Evolutionary conservation across 2,888 invertebrate genomes (phyloP).

Genomic region (Steinernema hermaphroditum): DNA sequence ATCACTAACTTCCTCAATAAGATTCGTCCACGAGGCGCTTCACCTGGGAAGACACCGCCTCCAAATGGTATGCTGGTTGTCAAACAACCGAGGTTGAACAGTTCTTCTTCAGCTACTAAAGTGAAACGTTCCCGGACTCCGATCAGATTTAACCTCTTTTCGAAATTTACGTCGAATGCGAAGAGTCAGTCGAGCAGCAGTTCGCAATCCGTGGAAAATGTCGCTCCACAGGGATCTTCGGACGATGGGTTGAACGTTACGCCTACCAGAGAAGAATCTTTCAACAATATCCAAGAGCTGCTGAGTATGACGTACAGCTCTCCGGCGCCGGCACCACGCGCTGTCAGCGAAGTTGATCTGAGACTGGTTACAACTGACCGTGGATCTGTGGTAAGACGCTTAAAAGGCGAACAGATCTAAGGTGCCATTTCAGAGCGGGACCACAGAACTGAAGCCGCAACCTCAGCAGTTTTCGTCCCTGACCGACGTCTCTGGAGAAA

Average conservation of each 20-base stretch:
- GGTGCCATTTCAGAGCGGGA: not conserved
- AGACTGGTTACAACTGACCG: slow-evolving; percentile 41
- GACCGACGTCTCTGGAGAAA: slow-evolving; percentile 3
- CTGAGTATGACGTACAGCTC: not conserved
- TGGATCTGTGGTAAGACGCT: slow-evolving; percentile 30
- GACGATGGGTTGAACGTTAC: not conserved
- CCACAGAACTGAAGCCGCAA: not conserved
- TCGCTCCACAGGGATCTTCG: not conserved
- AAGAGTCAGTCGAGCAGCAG: not conserved
- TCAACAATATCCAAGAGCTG: not conserved
- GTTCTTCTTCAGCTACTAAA: not conserved
- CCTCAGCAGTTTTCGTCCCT: not conserved
- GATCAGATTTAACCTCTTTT: not conserved
- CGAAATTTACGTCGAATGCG: not conserved
- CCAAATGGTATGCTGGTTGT: not conserved
- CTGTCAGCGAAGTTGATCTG: slow-evolving; percentile 38
- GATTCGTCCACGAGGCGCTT: not conserved
- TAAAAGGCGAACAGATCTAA: not conserved
- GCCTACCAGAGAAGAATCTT: not conserved
- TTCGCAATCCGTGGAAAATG: not conserved
- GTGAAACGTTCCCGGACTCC: not conserved
- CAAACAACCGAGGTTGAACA: not conserved
- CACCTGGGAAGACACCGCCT: slow-evolving; percentile 7
- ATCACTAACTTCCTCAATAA: not conserved
- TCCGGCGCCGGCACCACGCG: not conserved